phyloP scores from a whole-genome alignment of 2,888 invertebrate species.

The Trissonchulus latispiculum region DNA sequence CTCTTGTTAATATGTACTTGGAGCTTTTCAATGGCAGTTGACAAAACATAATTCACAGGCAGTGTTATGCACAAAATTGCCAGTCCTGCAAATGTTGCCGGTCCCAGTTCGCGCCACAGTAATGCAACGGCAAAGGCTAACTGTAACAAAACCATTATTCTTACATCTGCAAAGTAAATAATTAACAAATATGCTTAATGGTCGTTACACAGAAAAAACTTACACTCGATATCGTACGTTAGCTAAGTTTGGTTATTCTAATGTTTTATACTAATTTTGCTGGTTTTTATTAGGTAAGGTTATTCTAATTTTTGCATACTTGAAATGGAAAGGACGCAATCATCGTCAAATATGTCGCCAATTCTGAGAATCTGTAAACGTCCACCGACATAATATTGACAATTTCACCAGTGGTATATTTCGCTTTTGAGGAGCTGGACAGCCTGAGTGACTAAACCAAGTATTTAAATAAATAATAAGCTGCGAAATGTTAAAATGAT shows the following conservation, averaged over 20 bases:
- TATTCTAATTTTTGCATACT: too few relatives aligned
- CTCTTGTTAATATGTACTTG: too few relatives aligned
- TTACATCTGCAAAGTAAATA: too few relatives aligned
- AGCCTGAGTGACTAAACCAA: conserved; percentile 43
- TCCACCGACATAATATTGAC: conserved; percentile 49
- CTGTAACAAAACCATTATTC: too few relatives aligned
- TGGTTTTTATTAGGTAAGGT: too few relatives aligned
- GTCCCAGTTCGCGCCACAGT: conserved; percentile 47
- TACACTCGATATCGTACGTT: neutral
- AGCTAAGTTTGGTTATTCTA: too few relatives aligned
- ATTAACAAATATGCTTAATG: too few relatives aligned
- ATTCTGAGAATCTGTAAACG: conserved; percentile 39
- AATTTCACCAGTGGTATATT: conserved; percentile 48
- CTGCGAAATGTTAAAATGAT: neutral
- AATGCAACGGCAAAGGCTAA: conserved; percentile 5
- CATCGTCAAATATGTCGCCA: conserved; percentile 29
- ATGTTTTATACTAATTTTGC: too few relatives aligned
- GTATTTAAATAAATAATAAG: neutral
- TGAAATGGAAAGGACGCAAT: conserved; percentile 35
- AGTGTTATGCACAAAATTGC: conserved; percentile 85
- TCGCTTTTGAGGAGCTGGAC: conserved; percentile 43
- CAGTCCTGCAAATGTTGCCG: conserved; percentile 71
- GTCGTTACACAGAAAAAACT: neutral
- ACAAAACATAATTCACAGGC: conserved; percentile 41
- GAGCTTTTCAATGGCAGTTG: conserved; percentile 35